phyloP scores from a whole-genome alignment of 2,888 invertebrate genomes.

The Xylocampa areola region DNA sequence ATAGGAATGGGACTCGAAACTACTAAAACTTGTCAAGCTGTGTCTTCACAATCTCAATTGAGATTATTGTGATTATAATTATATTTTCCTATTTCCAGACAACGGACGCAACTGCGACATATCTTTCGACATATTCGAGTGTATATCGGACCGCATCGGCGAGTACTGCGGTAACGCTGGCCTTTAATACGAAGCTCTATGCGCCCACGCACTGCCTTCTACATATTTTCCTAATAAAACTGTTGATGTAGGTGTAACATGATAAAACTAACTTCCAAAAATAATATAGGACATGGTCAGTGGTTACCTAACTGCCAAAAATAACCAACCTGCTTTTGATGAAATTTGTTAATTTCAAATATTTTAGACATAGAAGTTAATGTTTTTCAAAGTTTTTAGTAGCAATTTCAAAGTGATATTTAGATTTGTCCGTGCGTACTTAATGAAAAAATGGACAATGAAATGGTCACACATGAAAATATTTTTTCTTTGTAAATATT shows the following conservation, averaged over 20 bases:
- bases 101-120: slow-evolving; percentile 93
- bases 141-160: slow-evolving; percentile 94
- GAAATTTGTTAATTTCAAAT: not conserved
- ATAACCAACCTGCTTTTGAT: not conserved
- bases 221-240: slow-evolving; percentile 14
- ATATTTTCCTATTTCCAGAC: slow-evolving; percentile 82
- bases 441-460: too few relatives aligned
- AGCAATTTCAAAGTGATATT: too few relatives aligned
- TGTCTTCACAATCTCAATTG: too few relatives aligned
- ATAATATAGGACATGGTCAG: not conserved
- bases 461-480: too few relatives aligned
- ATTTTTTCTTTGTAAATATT: too few relatives aligned
- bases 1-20: too few relatives aligned
- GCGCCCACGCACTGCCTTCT: slow-evolving; percentile 15
- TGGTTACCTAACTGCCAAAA: not conserved
- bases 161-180: slow-evolving; percentile 91
- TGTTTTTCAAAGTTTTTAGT: too few relatives aligned
- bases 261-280: slow-evolving; percentile 22
- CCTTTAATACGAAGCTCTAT: slow-evolving; percentile 63
- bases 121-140: slow-evolving; percentile 94
- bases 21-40: too few relatives aligned
- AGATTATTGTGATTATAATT: not conserved
- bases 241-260: slow-evolving; percentile 28
- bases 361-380: too few relatives aligned
- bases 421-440: too few relatives aligned